These are phyloP conservation scores for Frankliniella fusca DNA, from an alignment of 2,888 invertebrate genomes.

Conservation along the genomic window DNA sequence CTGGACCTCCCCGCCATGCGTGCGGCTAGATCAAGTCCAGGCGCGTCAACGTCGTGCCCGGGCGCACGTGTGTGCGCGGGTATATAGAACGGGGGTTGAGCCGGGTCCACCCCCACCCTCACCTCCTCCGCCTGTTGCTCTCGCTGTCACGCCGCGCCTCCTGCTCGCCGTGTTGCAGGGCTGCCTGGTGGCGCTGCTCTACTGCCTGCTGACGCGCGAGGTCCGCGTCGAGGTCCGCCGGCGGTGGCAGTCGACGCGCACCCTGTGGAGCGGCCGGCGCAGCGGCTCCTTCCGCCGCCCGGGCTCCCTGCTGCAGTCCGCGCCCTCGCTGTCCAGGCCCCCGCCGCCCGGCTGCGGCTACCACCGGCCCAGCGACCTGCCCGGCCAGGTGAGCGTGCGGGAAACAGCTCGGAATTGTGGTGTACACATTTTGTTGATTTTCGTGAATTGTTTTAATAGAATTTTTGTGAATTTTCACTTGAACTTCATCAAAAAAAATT, in stretches of 20 bases:
- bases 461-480: no score
- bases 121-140: neutral
- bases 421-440: no score
- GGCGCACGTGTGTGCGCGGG: no score
- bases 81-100: no score
- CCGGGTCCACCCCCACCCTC: neutral
- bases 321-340: conserved; percentile 7
- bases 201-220: conserved; percentile 62
- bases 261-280: neutral
- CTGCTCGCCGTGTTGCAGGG: conserved; percentile 50
- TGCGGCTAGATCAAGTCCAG: no score
- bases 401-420: no score
- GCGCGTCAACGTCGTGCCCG: no score
- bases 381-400: neutral
- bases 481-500: no score
- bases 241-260: neutral
- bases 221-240: conserved; percentile 51
- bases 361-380: neutral
- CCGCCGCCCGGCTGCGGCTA: neutral
- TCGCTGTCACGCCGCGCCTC: neutral
- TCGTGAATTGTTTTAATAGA: no score
- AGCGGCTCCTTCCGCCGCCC: neutral
- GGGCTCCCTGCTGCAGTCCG: conserved; percentile 2
- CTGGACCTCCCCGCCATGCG: no score
- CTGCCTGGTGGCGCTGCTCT: conserved; percentile 58